phyloP scores from a whole-genome alignment of 2,888 invertebrate genomes.

The Ochropacha duplaris region DNA sequence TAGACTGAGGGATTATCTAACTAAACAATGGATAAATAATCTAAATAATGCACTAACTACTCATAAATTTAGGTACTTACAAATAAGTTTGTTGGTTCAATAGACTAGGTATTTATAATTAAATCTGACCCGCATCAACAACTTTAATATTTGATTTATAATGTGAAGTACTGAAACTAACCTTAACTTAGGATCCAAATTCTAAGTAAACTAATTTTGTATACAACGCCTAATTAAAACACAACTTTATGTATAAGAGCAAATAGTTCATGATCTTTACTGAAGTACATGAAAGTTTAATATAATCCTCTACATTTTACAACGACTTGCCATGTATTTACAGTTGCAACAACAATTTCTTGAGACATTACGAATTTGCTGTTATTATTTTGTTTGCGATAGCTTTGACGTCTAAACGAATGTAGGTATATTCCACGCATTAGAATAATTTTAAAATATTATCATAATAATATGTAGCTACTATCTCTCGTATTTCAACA shows the following conservation, averaged over 20 bases:
- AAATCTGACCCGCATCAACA: too few relatives aligned
- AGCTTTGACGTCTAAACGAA: background rate
- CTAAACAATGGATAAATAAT: too few relatives aligned
- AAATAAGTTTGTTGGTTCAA: too few relatives aligned
- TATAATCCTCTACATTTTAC: background rate
- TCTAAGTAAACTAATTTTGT: background rate
- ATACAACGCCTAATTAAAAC: background rate
- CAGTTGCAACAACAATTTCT: background rate
- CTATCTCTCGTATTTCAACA: conserved; percentile 30
- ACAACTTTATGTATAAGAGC: background rate
- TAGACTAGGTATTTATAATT: too few relatives aligned
- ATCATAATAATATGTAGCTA: conserved; percentile 2
- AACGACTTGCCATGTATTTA: background rate
- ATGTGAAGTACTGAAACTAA: background rate
- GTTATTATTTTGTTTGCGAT: background rate
- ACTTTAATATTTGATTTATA: background rate
- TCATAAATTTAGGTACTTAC: too few relatives aligned
- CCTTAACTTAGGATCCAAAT: background rate
- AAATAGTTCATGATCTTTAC: background rate
- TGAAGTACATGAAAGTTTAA: background rate
- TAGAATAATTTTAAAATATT: background rate
- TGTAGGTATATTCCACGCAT: background rate
- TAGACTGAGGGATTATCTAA: too few relatives aligned
- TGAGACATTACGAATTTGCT: background rate
- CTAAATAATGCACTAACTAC: too few relatives aligned